phyloP scores from a whole-genome alignment of 2,113 vertebrate genomes.

The Stercorarius parasiticus region DNA sequence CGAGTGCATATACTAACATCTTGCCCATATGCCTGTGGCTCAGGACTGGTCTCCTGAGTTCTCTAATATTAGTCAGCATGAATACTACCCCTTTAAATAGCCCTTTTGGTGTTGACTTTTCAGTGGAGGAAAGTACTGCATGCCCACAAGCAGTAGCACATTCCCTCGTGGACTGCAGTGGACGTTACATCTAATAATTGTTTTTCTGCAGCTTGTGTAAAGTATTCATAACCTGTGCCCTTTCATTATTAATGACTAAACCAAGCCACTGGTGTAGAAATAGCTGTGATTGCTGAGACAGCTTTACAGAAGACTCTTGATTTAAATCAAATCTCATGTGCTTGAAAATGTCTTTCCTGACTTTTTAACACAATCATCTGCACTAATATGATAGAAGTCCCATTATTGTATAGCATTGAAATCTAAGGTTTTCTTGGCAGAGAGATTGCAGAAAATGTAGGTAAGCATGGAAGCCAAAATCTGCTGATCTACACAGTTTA shows the following conservation, averaged over 20 bases:
- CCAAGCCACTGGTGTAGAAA: background rate
- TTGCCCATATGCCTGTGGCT: accelerated
- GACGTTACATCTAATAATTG: background rate
- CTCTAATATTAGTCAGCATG: background rate
- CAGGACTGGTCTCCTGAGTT: background rate
- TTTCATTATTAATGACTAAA: background rate
- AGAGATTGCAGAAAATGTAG: background rate
- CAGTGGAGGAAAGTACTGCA: background rate
- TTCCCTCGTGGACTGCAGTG: background rate
- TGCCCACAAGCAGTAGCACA: background rate
- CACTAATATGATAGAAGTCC: background rate
- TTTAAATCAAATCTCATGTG: background rate
- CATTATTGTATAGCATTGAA: background rate
- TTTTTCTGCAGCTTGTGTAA: background rate
- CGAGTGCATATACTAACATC: background rate
- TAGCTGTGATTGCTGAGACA: background rate
- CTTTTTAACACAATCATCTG: background rate
- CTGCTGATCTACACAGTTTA: background rate
- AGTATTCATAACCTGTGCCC: background rate
- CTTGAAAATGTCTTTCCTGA: background rate
- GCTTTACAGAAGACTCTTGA: background rate
- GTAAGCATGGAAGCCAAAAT: background rate
- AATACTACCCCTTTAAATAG: background rate
- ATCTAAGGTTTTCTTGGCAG: background rate
- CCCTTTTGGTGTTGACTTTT: background rate